Evolutionary conservation across 2,797 vertebrate species (phyloP), one percentile per base, ranked within the genome.

Genomic region (Fratercula arctica): DNA sequence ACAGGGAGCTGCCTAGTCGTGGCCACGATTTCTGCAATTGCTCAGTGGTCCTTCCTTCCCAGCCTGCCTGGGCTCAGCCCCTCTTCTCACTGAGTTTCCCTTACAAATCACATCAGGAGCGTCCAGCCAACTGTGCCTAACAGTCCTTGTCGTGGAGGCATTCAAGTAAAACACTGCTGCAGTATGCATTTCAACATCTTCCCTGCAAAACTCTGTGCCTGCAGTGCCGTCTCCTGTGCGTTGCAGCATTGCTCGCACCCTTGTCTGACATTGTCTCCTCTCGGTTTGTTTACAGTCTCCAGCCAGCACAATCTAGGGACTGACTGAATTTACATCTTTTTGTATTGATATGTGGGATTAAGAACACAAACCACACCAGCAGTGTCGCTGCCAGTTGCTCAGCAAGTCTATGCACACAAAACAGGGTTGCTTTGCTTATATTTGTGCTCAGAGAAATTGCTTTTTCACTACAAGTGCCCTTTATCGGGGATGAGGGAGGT

Each of bases 171-270:
- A 4, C 45, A 4, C 45, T n/a, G 19, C 2, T 24, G 20, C 17
- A 10, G 41, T 28, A 19, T 15, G 29, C 26, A 3, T 46, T 85
- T 37, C 35, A 16, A 15, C 25, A 6, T 31, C 28, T 33, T 24
- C 28, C 39, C 37, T 5, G 56, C 57, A 70, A 53, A 75, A 24
- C 23, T 23, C 41, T 8, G 39, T 1, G 3, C 63, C 15, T 1
- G 5, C 53, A 2, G 60, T 6, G 60, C 41, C 1, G 7, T 8
- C n/a, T 15, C 50, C 29, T 1, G 13, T 6, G 21, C 0, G 5
- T 3, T 3, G 17, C 43, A 35, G 68, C 63, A 29, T 31, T 7
- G 4, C 56, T 46, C 9, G 3, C 60, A 33, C 50, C 26, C 50
- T 74, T 17, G 37, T 45, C 60, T 84, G 85, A 56, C 37, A 37